These are phyloP conservation scores for Nomada flava DNA, from an alignment of 2,888 invertebrate species.

Conservation along the genomic window DNA sequence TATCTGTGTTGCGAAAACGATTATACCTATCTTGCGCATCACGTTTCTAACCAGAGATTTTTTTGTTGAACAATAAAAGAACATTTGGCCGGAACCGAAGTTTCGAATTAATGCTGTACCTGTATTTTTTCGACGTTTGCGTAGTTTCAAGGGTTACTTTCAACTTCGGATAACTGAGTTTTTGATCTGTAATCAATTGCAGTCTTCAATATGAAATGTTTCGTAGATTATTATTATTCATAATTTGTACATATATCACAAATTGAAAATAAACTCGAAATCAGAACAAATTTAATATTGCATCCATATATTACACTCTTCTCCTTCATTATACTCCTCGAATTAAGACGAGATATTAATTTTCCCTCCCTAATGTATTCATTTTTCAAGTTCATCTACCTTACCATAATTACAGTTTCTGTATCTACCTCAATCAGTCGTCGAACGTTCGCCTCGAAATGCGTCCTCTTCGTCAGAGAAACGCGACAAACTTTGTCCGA, in stretches of 20 bases:
- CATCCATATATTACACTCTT: too few species aligned
- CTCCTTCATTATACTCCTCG: too few species aligned
- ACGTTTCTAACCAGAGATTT: not conserved
- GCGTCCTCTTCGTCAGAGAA: not conserved
- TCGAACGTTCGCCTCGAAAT: not conserved
- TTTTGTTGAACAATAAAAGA: not conserved
- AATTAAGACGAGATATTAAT: not conserved
- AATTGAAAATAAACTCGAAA: too few species aligned
- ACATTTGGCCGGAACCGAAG: not conserved
- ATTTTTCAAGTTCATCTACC: not conserved
- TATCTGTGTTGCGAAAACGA: slow-evolving; percentile 26
- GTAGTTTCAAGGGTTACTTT: too few species aligned
- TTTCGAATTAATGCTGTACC: too few species aligned
- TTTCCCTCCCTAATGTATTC: not conserved
- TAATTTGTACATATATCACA: too few species aligned
- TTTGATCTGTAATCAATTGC: too few species aligned
- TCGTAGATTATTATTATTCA: too few species aligned
- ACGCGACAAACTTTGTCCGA: not conserved
- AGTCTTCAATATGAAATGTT: too few species aligned
- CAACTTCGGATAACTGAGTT: too few species aligned
- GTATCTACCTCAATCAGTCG: not conserved
- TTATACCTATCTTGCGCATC: slow-evolving; percentile 11
- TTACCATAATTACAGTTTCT: not conserved
- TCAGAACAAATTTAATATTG: too few species aligned
- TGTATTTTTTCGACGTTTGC: too few species aligned